Percentiles rank a stretch among this genome's conserved stretches.
phyloP scores from a whole-genome alignment of 2,888 invertebrate species.

The Pseudococcus viburni region DNA sequence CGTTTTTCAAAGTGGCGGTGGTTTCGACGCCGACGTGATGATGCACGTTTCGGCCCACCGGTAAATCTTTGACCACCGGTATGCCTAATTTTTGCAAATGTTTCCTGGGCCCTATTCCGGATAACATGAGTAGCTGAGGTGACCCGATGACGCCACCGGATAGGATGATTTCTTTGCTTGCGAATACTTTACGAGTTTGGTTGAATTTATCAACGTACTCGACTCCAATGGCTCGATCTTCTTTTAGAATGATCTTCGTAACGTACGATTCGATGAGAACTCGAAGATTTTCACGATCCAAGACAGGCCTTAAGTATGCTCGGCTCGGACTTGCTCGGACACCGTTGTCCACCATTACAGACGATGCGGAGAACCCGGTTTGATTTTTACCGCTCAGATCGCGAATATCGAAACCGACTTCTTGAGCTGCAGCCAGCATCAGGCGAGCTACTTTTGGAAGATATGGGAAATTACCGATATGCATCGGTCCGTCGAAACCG shows the following conservation, averaged over 20 bases:
- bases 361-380: not conserved
- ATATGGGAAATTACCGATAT: not conserved
- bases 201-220: not conserved
- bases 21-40: slow-evolving; percentile 74
- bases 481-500: not conserved
- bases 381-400: not conserved
- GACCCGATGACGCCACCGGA: slow-evolving; percentile 79
- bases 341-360: not conserved
- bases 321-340: not conserved
- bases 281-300: not conserved
- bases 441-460: not conserved
- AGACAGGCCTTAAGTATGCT: not conserved
- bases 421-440: not conserved
- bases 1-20: slow-evolving; percentile 68
- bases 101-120: slow-evolving; percentile 77
- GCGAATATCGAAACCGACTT: not conserved
- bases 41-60: slow-evolving; percentile 76
- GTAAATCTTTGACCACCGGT: slow-evolving; percentile 72
- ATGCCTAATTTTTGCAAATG: slow-evolving; percentile 73
- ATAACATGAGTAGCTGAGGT: slow-evolving; percentile 80
- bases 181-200: slow-evolving; percentile 73
- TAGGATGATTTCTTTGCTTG: slow-evolving; percentile 77
- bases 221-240: not conserved
- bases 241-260: not conserved
- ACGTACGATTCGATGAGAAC: not conserved